Conservation (phyloP, 2,888 invertebrate genomes). For the Isotomurus palustris region DNA sequence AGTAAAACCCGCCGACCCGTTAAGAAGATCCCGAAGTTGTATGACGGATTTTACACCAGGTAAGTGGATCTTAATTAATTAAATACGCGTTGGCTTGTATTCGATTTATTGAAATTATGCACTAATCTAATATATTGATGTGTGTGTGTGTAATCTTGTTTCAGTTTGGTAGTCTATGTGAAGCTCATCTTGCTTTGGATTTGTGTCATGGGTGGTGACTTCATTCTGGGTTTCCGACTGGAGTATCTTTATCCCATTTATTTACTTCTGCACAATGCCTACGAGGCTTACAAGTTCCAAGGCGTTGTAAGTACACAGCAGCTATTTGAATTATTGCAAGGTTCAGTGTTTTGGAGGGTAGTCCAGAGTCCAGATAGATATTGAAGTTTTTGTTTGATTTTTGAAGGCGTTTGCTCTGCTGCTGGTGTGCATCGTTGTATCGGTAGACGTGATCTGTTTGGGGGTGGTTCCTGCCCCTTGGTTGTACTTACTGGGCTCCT, state of each 20-base stretch:
- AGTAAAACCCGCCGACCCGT: slow-evolving; percentile 46
- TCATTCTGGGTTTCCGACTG: slow-evolving; percentile 45
- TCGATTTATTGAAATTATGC: neutral
- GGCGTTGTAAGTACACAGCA: slow-evolving; percentile 41
- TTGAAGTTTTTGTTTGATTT: slow-evolving; percentile 1
- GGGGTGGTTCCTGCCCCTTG: slow-evolving; percentile 45
- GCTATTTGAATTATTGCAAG: neutral
- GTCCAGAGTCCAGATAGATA: neutral
- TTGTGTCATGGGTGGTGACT: slow-evolving; percentile 47
- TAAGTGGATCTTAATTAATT: slow-evolving; percentile 11
- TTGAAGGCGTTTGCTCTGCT: slow-evolving; percentile 45
- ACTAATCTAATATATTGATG: neutral
- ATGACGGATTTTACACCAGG: slow-evolving; percentile 46
- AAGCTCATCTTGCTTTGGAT: slow-evolving; percentile 46
- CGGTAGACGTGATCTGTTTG: slow-evolving; percentile 46
- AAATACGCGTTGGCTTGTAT: neutral
- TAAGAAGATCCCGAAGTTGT: slow-evolving; percentile 46
- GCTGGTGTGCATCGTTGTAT: slow-evolving; percentile 45
- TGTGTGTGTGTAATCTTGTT: slow-evolving; percentile 12
- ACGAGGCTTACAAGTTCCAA: slow-evolving; percentile 47
- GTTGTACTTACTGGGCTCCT: slow-evolving; percentile 44
- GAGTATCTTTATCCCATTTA: slow-evolving; percentile 47
- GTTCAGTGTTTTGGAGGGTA: neutral
- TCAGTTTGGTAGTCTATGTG: slow-evolving; percentile 45
- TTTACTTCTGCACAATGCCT: slow-evolving; percentile 45